A percentile compares a stretch with the other conserved stretches of the same genome.
Evolutionary conservation across 2,888 invertebrate genomes (phyloP).

Genomic region (Sarcophaga carnaria): DNA sequence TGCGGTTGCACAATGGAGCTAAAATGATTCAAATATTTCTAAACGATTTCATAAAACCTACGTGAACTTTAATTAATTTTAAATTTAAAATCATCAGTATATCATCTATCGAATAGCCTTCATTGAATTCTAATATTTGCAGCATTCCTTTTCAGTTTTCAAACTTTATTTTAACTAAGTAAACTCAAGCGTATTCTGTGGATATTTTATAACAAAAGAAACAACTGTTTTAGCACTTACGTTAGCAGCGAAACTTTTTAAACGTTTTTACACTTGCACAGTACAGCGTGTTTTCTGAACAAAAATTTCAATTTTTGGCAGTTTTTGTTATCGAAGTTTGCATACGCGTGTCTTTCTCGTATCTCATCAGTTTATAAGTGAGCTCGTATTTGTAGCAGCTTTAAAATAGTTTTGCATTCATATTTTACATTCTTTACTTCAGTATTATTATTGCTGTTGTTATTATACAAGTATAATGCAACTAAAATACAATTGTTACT

Average conservation of each 20-base stretch:
- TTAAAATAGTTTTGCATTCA: background rate
- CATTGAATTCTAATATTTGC: background rate
- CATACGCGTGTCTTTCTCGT: background rate
- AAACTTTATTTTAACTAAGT: background rate
- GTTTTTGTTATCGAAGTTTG: background rate
- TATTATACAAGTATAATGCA: background rate
- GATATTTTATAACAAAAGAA: constrained; percentile 31
- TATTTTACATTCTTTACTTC: background rate
- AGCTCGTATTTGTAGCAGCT: background rate
- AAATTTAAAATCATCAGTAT: no score
- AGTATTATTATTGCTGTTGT: background rate
- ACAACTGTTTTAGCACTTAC: constrained; percentile 11
- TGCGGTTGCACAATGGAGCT: no score
- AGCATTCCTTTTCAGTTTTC: background rate
- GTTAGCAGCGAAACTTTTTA: background rate
- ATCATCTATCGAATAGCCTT: no score
- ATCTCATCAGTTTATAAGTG: background rate
- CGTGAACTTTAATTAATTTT: no score
- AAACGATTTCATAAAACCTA: no score
- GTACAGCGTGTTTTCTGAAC: constrained; percentile 1
- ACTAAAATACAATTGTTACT: background rate
- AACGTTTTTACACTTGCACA: constrained; percentile 24
- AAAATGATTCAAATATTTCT: no score
- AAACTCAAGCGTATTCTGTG: background rate
- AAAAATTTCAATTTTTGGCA: constrained; percentile 16